Conservation (phyloP, 2,113 vertebrate genomes). For the Dissostichus mawsoni region DNA sequence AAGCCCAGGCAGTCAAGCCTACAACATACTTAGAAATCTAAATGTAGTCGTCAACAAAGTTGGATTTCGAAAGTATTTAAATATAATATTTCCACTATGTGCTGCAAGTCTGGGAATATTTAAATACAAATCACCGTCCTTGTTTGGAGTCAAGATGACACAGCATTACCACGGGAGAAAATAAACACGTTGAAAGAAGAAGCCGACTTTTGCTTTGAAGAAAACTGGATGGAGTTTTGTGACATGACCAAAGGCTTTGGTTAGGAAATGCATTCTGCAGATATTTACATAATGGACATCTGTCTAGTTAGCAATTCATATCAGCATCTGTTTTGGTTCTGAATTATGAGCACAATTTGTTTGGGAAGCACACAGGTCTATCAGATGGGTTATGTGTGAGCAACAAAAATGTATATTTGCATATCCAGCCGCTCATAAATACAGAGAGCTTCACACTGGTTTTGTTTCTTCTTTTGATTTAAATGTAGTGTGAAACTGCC, state of each 20-base stretch:
- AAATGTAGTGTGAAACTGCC: not conserved
- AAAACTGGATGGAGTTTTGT: constrained; percentile 2
- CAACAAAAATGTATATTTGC: not conserved
- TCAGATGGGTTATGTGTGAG: not conserved
- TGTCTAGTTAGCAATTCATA: constrained; percentile 34
- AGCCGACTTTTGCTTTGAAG: constrained; percentile 27
- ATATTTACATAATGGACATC: constrained; percentile 52
- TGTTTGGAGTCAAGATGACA: constrained; percentile 16
- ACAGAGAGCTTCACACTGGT: not conserved
- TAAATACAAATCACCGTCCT: constrained; percentile 9
- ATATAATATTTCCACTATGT: not conserved
- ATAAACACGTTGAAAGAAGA: constrained; percentile 19
- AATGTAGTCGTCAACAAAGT: not conserved
- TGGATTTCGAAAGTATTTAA: not conserved
- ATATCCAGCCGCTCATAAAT: constrained; percentile 11
- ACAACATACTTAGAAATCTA: not conserved
- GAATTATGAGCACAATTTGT: not conserved
- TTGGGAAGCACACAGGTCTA: not conserved
- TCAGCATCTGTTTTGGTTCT: constrained; percentile 1
- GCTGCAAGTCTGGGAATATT: not conserved
- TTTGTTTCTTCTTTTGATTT: not conserved
- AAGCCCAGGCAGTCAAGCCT: not conserved
- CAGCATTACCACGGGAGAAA: not conserved
- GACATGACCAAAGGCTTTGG: constrained; percentile 20
- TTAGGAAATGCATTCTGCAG: constrained; percentile 19